Evolutionary conservation across 2,113 vertebrate genomes (phyloP).

Genomic region (Lathamus discolor): DNA sequence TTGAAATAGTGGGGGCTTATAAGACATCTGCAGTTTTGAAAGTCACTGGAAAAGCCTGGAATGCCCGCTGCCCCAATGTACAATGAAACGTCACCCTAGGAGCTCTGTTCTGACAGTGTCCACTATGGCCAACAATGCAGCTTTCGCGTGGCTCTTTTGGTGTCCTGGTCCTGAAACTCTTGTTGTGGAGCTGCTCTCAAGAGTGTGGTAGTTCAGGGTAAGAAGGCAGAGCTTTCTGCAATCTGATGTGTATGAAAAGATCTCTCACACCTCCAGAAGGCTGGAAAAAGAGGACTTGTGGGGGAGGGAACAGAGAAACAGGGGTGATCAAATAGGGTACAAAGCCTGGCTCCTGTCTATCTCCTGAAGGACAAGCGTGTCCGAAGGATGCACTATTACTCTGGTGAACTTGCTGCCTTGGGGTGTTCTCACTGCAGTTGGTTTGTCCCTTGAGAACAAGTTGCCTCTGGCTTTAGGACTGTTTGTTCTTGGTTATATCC

Average conservation of each 20-base stretch:
- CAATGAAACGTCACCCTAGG: not conserved
- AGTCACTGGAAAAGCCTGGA: not conserved
- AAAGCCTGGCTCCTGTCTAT: not conserved
- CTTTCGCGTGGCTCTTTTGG: not conserved
- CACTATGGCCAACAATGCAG: rapidly evolving
- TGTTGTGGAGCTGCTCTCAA: not conserved
- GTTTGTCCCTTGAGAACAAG: not conserved
- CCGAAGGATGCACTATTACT: not conserved
- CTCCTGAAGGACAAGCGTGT: not conserved
- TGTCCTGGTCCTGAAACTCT: not conserved
- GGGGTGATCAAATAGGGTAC: not conserved
- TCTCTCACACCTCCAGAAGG: not conserved
- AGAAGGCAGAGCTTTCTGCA: not conserved
- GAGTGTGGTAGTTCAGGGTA: not conserved
- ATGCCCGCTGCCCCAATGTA: not conserved
- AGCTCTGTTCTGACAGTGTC: not conserved
- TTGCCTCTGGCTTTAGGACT: not conserved
- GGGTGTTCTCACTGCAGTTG: not conserved
- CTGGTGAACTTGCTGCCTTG: not conserved
- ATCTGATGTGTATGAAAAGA: not conserved
- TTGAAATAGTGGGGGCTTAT: not conserved
- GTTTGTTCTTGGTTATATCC: constrained; percentile 22
- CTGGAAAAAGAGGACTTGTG: not conserved
- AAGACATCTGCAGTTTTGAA: not conserved
- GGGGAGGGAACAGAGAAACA: not conserved